phyloP scores from a whole-genome alignment of 2,888 invertebrate genomes.

The Taenaris catops region DNA sequence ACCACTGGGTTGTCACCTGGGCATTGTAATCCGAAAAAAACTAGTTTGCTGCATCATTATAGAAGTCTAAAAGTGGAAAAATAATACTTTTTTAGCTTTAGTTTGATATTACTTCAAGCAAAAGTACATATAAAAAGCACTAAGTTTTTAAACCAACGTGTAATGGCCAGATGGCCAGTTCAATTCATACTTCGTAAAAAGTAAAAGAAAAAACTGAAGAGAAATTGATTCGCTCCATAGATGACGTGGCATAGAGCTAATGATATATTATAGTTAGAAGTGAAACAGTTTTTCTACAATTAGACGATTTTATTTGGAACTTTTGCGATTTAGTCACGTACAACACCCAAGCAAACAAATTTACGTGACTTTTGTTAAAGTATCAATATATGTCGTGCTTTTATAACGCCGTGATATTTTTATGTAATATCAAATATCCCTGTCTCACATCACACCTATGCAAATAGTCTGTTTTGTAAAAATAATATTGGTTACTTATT shows the following conservation, averaged over 20 bases:
- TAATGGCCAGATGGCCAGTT: conserved; percentile 37
- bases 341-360: conserved; percentile 12
- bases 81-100: no score
- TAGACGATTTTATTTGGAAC: conserved; percentile 1
- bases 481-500: no score
- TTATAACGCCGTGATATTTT: no score
- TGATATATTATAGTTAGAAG: conserved; percentile 26
- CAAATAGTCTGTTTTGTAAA: no score
- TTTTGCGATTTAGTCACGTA: conserved; percentile 7
- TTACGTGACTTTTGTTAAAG: conserved; percentile 16
- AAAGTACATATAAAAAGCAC: conserved; percentile 8
- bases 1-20: no score
- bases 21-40: no score
- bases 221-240: conserved; percentile 55
- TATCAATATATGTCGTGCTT: no score
- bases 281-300: conserved; percentile 6
- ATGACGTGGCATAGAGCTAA: conserved; percentile 31
- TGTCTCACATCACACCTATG: no score
- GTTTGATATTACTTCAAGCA: no score
- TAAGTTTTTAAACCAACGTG: conserved; percentile 8
- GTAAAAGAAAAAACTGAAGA: conserved; percentile 42
- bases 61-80: no score
- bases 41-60: no score
- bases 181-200: conserved; percentile 38
- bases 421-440: no score